Base-by-base conservation (phyloP, 2,113 vertebrate species). In the Pluvianellus socialis region DNA sequence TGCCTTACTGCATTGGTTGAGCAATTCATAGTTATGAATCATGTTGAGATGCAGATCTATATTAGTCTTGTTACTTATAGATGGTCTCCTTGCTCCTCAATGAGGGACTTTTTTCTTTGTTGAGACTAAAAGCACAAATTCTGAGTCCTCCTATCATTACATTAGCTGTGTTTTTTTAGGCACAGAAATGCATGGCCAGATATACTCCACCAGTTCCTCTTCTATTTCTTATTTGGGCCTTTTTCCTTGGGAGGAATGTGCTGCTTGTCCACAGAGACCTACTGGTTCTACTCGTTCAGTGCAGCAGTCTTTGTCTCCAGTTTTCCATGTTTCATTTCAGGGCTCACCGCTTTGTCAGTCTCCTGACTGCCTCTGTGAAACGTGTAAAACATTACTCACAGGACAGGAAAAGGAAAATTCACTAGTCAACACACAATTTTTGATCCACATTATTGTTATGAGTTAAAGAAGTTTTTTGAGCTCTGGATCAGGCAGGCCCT, bases 91-190 rank as follows among this genome's bases (percentile, higher is more conserved):
- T 38, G 14, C 47, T 74, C 30, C 56, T 79, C n/a, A 79, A 10
- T 0, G 1, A 21, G 12, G 14, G 88, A n/a, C 3, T 10, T 53
- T 49, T 33, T 55, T 59, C 32, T 27, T 53, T 72, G 2, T 13
- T 71, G 61, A 79, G 26, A 28, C 6, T 62, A 47, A 66, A 74
- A 55, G 11, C 22, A 76, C 19, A 70, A 28, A 86, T 67, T 74
- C 16, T 19, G 49, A 49, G 11, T 53, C 33, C 21, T 90, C 72
- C 12, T 12, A 21, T 40, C 5, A 19, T 61, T 63, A 19, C 40
- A 28, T 52, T 40, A 56, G 7, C 38, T 90, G n/a, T 7, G 7
- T 0, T 1, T 0, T 12, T 53, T 49, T 27, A 73, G 30, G 9
- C 4, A 56, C 18, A 26, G 74, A 66, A 70, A 45, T 40, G 5